A percentile compares a stretch with the other conserved stretches of the same genome.
Evolutionary conservation across 2,113 vertebrate genomes (phyloP).

Genomic region (Bubo bubo): DNA sequence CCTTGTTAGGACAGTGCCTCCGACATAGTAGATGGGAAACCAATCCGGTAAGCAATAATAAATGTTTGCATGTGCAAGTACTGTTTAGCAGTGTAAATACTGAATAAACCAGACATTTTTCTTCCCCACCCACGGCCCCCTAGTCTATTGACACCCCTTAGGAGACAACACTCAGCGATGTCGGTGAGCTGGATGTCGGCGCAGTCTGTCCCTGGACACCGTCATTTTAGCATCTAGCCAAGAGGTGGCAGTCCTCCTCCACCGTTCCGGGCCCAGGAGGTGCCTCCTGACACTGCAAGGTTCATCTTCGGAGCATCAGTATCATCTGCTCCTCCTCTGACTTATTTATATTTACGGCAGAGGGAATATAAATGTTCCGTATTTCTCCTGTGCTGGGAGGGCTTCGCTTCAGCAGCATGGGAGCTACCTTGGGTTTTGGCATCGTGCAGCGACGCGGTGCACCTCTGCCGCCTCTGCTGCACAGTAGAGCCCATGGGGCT

Average conservation of each 20-base stretch:
- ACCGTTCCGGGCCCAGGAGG: not conserved
- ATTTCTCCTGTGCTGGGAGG: not conserved
- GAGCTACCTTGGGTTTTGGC: not conserved
- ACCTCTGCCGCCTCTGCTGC: not conserved
- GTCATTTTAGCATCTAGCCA: constrained; percentile 17
- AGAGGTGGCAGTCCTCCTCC: constrained; percentile 77
- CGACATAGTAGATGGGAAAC: not conserved
- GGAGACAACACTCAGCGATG: not conserved
- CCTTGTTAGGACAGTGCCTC: not conserved
- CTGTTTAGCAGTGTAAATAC: not conserved
- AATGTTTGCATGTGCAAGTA: not conserved
- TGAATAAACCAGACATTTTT: not conserved
- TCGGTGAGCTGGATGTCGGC: not conserved
- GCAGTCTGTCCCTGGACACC: not conserved
- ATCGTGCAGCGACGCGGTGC: accelerated
- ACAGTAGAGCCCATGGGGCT: not conserved
- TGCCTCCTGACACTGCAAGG: not conserved
- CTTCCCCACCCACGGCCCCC: accelerated
- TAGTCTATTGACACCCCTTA: not conserved
- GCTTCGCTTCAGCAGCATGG: not conserved
- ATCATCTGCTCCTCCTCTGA: not conserved
- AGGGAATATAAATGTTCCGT: not conserved
- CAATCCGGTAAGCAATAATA: not conserved
- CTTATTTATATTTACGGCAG: constrained; percentile 10
- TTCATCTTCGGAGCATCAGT: not conserved